phyloP scores from a whole-genome alignment of 1,140 invertebrate genomes.

The Charaxes varanes region DNA sequence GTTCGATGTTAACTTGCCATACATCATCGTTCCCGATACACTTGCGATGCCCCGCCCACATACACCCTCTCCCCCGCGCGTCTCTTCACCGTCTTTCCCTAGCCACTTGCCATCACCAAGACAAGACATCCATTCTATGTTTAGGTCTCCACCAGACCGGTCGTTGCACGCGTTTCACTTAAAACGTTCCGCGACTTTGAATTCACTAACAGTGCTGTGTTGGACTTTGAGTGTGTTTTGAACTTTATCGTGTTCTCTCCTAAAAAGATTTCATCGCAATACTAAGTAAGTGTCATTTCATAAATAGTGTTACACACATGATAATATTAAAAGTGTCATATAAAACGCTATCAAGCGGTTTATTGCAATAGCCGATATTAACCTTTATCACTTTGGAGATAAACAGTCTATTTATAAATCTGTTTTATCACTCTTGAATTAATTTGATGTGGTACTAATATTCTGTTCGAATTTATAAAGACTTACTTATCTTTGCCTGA shows the following conservation, averaged over 20 bases:
- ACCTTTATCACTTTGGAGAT: conserved; percentile 10
- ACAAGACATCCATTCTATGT: conserved; percentile 56
- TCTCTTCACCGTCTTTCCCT: conserved; percentile 16
- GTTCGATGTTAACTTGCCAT: conserved; percentile 61
- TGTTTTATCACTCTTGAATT: too few relatives aligned
- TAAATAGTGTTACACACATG: conserved; percentile 1
- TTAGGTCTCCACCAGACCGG: conserved; percentile 36
- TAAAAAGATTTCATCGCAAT: conserved; percentile 4
- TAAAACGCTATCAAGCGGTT: conserved; percentile 9
- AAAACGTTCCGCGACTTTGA: conserved; percentile 26
- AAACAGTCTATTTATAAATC: conserved; percentile 10
- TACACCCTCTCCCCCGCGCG: conserved; percentile 25
- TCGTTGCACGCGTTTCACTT: conserved; percentile 21
- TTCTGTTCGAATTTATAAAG: too few relatives aligned
- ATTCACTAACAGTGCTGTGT: conserved; percentile 53
- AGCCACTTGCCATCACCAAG: conserved; percentile 45
- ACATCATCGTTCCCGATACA: conserved; percentile 60
- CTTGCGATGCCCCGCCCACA: conserved; percentile 59
- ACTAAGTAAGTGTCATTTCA: not conserved
- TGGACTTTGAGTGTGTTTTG: conserved; percentile 25
- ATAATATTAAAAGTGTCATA: conserved; percentile 1
- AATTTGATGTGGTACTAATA: too few relatives aligned
- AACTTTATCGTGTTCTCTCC: conserved; percentile 8
- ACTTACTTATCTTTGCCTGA: too few relatives aligned
- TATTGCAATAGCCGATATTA: conserved; percentile 8